These are phyloP conservation scores for Drosophila aff. DNA, from an alignment of 1,140 invertebrate genomes.

Conservation along the genomic window DNA sequence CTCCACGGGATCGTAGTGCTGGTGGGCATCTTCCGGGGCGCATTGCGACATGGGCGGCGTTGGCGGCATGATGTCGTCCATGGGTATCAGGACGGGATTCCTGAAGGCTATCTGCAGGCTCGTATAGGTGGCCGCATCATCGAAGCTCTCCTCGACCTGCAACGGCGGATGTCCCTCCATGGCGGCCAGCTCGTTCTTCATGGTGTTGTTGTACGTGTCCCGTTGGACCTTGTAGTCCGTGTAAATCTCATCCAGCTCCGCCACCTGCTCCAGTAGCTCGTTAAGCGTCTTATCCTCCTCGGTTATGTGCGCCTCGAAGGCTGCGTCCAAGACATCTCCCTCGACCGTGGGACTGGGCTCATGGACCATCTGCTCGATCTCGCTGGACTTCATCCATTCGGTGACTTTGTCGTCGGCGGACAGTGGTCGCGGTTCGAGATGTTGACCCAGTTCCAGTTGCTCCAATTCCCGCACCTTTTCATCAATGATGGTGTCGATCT, in stretches of 20 bases:
- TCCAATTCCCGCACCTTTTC: slow-evolving; percentile 73
- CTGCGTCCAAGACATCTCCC: slow-evolving; percentile 41
- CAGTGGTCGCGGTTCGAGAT: slow-evolving; percentile 40
- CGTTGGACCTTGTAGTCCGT: slow-evolving; percentile 88
- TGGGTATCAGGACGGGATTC: slow-evolving; percentile 90
- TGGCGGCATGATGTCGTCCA: slow-evolving; percentile 78
- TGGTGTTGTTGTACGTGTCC: slow-evolving; percentile 84
- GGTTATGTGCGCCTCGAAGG: slow-evolving; percentile 30
- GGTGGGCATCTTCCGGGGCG: slow-evolving; percentile 63
- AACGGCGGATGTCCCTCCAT: slow-evolving; percentile 69
- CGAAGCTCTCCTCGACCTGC: slow-evolving; percentile 88
- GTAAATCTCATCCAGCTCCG: slow-evolving; percentile 91
- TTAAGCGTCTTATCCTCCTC: slow-evolving; percentile 88
- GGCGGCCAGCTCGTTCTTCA: slow-evolving; percentile 76
- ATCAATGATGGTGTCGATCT: slow-evolving; percentile 81
- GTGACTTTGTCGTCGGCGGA: slow-evolving; percentile 73
- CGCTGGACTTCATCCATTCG: slow-evolving; percentile 82
- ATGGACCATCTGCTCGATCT: slow-evolving; percentile 52
- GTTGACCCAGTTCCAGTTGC: slow-evolving; percentile 26
- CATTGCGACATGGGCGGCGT: slow-evolving; percentile 77
- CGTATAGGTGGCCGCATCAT: slow-evolving; percentile 91
- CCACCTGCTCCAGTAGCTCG: slow-evolving; percentile 90
- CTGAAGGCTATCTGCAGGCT: slow-evolving; percentile 94
- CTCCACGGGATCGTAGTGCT: slow-evolving; percentile 78
- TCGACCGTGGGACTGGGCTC: slow-evolving; percentile 47